Base-by-base conservation (phyloP, 2,113 vertebrate genomes). In the Sebastes schlegelii region DNA sequence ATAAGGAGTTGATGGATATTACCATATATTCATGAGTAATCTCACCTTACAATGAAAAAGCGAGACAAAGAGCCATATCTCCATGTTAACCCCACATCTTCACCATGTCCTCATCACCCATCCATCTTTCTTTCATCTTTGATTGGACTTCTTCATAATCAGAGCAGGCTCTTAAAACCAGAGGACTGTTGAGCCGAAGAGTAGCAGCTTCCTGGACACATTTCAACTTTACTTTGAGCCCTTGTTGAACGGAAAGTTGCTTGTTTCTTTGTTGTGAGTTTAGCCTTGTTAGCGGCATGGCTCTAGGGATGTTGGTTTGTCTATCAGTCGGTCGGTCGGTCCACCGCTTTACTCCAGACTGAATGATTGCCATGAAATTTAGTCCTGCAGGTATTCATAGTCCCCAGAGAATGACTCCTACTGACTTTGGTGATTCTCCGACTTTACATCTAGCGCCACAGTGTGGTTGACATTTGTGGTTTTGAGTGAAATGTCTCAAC, bases 91-190 rank as follows among this genome's bases (percentile, higher is more conserved):
- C 40, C 6, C 48, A 49, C 17, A 55, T 48, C 26, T 62, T 52
- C 12, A 66, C 58, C 23, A 4, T 40, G 16, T 13, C 69, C 51
- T 69, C 43, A 65, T 51, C 61, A 62, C 46, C 17, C 7, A 19
- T 82, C n/a, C 9, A 4, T 54, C 67, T 67, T 69, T 34, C 77
- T 19, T 65, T 52, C 34, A 14, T 71, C 60, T 65, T 40, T 66
- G 43, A 85, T 54, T 43, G 16, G 45, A 45, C 65, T 9, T 52
- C 60, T 65, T 65, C 21, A 34, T 17, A 60, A 65, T 76, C 66
- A 80, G 17, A 72, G 57, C 6, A 43, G 21, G 51, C 52, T 52
- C 71, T 79, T 45, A 3, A 66, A 61, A 55, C 23, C 19, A 72
- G 40, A 77, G 66, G 13, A 16, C 21, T 60, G 5, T 72, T 52